Evolutionary conservation across 2,113 vertebrate genomes (phyloP), one percentile per base, ranked within the genome.

Genomic region (Eidolon helvum): DNA sequence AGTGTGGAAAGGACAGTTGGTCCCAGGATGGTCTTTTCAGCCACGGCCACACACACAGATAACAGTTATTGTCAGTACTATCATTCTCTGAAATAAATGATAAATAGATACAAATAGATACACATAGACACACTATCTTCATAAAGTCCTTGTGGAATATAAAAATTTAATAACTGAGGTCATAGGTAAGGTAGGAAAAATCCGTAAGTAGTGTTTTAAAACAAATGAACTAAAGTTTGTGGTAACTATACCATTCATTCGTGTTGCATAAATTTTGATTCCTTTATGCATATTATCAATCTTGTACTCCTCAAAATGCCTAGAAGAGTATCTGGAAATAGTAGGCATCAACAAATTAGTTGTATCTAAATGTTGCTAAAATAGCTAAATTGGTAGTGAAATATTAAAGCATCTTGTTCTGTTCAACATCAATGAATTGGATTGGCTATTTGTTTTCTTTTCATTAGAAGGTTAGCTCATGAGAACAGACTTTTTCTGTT

Each of bases 1-100:
- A 90, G 45, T 48, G 68, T 91, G 72, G 91, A 93, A 97, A 97
- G 93, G 91, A 97, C 94, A 95, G 96, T 72, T 53, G 94, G 94
- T 96, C 94, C 93, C 96, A 91, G 78, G 93, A 87, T 85, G 66
- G 72, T 87, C 91, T 93, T 96, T 94, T 59, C 68, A 10, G 82
- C 82, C 59, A 45, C 1, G 1, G 78, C 69, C n/a, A 0, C 63
- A 90, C 68, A 96, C 87, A 91, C 55, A 91, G 83, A 61, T 92
- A 97, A 83, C 78, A 75, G 78, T 91, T 79, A 95, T 43, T 69
- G 43, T 91, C 90, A 66, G 74, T 11, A 57, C 57, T 18, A 57
- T 82, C 68, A 86, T 91, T 88, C 89, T 96, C 82, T 87, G 89
- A 94, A 95, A 95, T 69, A 97, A 95, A 95, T n/a, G 93, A 88